A percentile compares a stretch with the other conserved stretches of the same genome.
phyloP scores from a whole-genome alignment of 2,797 vertebrate species.

The Typhlichthys subterraneus region DNA sequence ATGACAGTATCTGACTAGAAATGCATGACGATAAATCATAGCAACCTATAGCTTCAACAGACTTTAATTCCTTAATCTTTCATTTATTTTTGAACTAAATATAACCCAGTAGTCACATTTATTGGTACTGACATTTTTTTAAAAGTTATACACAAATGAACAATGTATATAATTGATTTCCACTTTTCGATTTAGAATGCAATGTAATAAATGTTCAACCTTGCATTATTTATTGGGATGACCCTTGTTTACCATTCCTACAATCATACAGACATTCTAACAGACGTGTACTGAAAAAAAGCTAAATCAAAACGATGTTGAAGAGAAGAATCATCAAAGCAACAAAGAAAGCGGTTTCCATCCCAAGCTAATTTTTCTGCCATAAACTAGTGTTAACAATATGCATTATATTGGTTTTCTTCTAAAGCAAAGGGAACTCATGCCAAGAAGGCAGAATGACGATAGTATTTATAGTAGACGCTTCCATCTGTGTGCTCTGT shows the following conservation, averaged over 20 bases:
- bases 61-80: conserved; percentile 16
- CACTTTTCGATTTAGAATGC: conserved; percentile 34
- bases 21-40: conserved; percentile 60
- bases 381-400: conserved; percentile 45
- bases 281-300: conserved; percentile 33
- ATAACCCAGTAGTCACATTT: conserved; percentile 40
- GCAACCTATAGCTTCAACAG: conserved; percentile 52
- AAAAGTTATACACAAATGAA: conserved; percentile 44
- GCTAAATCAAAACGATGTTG: conserved; percentile 49
- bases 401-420: conserved; percentile 50
- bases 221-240: conserved; percentile 12
- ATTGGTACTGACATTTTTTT: conserved; percentile 23
- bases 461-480: conserved; percentile 39
- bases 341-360: conserved; percentile 52
- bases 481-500: conserved; percentile 47
- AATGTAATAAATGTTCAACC: conserved; percentile 44
- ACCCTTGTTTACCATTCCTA: conserved; percentile 25
- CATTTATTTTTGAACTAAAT: conserved; percentile 41
- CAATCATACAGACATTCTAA: conserved; percentile 44
- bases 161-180: conserved; percentile 30
- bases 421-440: conserved; percentile 45
- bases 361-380: conserved; percentile 34
- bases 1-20: too few relatives aligned
- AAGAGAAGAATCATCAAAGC: conserved; percentile 47
- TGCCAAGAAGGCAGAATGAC: conserved; percentile 50